Conservation (phyloP, 1,140 invertebrate genomes). For the Melitaea cinxia region DNA sequence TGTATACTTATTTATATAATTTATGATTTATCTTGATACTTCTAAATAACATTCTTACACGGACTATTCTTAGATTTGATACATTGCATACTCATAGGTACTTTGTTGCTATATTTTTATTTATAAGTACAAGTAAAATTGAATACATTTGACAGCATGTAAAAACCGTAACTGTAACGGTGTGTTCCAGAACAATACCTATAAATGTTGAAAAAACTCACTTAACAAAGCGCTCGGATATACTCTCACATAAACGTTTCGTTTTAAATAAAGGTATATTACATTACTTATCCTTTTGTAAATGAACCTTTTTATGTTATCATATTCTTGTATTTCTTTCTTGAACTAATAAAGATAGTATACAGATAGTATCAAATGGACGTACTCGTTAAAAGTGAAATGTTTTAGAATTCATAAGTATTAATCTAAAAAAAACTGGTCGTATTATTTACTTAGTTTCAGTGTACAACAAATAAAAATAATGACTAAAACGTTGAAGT, state of each 20-base stretch:
- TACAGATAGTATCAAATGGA: too few species aligned
- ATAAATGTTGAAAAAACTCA: conserved; percentile 35
- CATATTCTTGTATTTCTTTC: background rate
- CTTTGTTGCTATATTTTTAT: background rate
- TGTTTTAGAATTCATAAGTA: too few species aligned
- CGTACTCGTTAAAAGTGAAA: too few species aligned
- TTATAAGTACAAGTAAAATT: background rate
- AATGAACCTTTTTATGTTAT: background rate
- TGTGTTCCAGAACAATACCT: conserved; percentile 29
- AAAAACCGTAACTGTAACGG: conserved; percentile 32
- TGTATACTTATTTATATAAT: too few species aligned
- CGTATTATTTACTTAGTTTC: too few species aligned
- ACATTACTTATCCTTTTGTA: conserved; percentile 1
- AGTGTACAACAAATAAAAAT: too few species aligned
- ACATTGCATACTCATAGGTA: too few species aligned
- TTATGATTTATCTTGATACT: too few species aligned
- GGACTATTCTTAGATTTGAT: too few species aligned
- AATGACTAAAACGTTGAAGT: too few species aligned
- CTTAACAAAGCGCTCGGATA: conserved; percentile 16
- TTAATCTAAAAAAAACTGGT: too few species aligned
- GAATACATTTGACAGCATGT: conserved; percentile 2
- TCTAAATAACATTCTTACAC: too few species aligned
- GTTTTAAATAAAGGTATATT: background rate
- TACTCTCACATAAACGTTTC: background rate
- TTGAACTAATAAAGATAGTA: background rate